These are phyloP conservation scores for Leptobrachium ailaonicum DNA, from an alignment of 2,113 vertebrate genomes.

Conservation along the genomic window DNA sequence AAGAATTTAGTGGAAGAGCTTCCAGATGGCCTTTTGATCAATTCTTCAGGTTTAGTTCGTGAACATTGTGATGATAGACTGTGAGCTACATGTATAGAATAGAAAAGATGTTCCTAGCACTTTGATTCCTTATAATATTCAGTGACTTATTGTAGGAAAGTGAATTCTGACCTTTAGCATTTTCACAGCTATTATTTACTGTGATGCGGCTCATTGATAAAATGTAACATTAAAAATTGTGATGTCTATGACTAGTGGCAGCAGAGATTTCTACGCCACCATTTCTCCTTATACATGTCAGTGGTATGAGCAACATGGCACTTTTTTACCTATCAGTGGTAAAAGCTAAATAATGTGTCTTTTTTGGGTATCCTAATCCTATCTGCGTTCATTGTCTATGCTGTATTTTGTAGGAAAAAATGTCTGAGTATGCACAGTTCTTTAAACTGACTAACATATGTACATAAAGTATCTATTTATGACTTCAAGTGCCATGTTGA, in stretches of 20 bases:
- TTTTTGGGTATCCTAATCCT: constrained; percentile 40
- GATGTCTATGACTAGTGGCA: background rate
- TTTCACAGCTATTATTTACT: background rate
- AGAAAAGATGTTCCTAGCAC: no score
- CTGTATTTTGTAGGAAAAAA: constrained; percentile 60
- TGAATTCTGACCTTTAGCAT: background rate
- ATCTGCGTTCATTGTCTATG: constrained; percentile 61
- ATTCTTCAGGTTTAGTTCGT: no score
- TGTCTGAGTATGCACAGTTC: constrained; percentile 50
- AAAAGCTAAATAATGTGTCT: background rate
- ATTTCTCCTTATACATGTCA: background rate
- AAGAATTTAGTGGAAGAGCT: no score
- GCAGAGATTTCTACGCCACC: constrained; percentile 14
- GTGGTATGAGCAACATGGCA: background rate
- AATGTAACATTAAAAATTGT: background rate
- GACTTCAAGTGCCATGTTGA: constrained; percentile 48
- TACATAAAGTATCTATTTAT: constrained; percentile 53
- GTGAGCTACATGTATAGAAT: no score
- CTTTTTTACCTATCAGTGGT: background rate
- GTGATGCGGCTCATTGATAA: background rate
- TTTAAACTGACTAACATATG: constrained; percentile 50
- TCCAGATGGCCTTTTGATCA: no score
- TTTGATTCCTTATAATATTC: background rate
- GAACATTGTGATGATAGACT: no score
- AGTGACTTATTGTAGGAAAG: background rate